Base-by-base conservation (phyloP, 2,113 vertebrate species). In the Climacteris rufus region DNA sequence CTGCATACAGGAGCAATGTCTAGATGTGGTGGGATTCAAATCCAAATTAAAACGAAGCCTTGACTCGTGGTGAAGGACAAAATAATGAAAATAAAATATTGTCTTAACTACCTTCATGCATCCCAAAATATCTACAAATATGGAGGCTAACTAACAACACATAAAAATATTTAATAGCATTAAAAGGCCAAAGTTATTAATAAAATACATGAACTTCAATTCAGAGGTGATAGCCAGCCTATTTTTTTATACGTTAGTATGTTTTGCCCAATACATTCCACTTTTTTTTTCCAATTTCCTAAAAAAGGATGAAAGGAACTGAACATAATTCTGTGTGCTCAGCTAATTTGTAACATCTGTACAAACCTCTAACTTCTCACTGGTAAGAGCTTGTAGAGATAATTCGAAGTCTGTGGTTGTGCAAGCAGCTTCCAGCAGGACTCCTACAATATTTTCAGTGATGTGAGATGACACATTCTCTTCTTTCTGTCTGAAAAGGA, bases 351-450 rank as follows among this genome's bases (percentile, higher is more conserved):
- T 17, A 68, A 12, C n/a, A 63, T 70, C 10, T 24, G 28, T 40
- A 13, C 1, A 3, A 6, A 23, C 5, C 18, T 20, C 10, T 57
- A 50, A 59, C 44, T 52, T 44, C 21, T 53, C 1, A 1, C 13
- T 65, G 31, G 10, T 23, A 42, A 39, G 7, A 91, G 6, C 4
- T 68, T 23, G 8, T 20, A 25, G 47, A 69, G 11, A 44, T 31
- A 30, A 10, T 72, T 72, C 12, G 23, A 75, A 15, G 22, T 63
- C 25, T 47, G 19, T 23, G 4, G 2, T 24, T 47, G 27, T 33
- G 40, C 40, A n/a, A 69, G n/a, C 20, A 85, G 39, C 65, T 83
- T 15, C 52, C 45, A 92, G 35, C 54, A 70, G 33, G 5, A 3
- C 10, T 4, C 6, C 42, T 37, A n/a, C 8, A 59, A 54, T 9